phyloP scores from a whole-genome alignment of 2,888 invertebrate species.

The Tetanocera ferruginea region DNA sequence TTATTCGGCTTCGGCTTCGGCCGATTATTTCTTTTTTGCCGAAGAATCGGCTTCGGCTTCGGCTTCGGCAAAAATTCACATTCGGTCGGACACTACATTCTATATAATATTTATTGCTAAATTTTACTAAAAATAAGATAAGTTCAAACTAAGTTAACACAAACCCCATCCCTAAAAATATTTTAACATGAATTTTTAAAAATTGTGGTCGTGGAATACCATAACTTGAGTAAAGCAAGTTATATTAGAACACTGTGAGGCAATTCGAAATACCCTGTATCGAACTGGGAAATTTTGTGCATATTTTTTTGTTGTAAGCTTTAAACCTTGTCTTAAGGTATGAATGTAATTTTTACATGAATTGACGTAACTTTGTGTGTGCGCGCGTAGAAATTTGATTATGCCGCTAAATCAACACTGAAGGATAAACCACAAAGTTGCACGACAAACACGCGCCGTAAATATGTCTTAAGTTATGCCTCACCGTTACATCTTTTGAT shows the following conservation, averaged over 20 bases:
- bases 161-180: no score
- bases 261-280: background rate
- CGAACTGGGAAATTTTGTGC: background rate
- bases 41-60: no score
- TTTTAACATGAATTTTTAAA: no score
- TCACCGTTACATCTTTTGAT: background rate
- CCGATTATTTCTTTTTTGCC: no score
- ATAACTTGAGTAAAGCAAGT: no score
- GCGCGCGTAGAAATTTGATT: slow-evolving; percentile 20
- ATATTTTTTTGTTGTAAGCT: background rate
- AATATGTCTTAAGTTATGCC: background rate
- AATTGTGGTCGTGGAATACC: no score
- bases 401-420: slow-evolving; percentile 15
- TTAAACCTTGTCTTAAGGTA: background rate
- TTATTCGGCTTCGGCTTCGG: no score
- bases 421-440: slow-evolving; percentile 14
- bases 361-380: background rate
- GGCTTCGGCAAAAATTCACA: no score
- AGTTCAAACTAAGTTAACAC: background rate
- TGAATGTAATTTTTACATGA: background rate
- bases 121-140: no score
- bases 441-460: slow-evolving; percentile 11
- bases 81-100: no score
- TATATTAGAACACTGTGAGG: background rate
- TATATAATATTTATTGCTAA: no score